phyloP scores from a whole-genome alignment of 2,888 invertebrate species.

The Torymus texanus region DNA sequence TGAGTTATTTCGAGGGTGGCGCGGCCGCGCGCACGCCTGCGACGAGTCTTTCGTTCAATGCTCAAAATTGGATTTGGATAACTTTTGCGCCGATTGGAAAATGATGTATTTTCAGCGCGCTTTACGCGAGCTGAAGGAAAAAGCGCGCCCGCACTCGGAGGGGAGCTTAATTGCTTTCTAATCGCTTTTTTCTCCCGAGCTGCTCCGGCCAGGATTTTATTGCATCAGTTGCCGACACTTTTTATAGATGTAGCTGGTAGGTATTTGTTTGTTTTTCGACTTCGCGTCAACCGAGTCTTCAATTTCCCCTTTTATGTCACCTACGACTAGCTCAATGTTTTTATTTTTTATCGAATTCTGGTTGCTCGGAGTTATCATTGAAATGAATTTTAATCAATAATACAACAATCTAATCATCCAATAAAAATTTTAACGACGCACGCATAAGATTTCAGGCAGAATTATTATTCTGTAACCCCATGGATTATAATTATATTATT shows the following conservation, averaged over 20 bases:
- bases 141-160: background rate
- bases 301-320: background rate
- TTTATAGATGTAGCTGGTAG: slow-evolving; percentile 21
- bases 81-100: slow-evolving; percentile 42
- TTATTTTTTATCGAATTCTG: too few relatives aligned
- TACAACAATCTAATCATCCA: too few relatives aligned
- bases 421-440: too few relatives aligned
- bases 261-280: slow-evolving; percentile 6
- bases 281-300: slow-evolving; percentile 20
- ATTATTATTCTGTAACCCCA: too few relatives aligned
- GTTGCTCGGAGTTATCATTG: too few relatives aligned
- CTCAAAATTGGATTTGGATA: slow-evolving; percentile 48
- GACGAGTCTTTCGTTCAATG: slow-evolving; percentile 49
- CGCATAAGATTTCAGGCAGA: too few relatives aligned
- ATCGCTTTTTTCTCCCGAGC: slow-evolving; percentile 22
- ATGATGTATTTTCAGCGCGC: slow-evolving; percentile 37
- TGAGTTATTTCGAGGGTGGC: slow-evolving; percentile 44
- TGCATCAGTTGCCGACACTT: slow-evolving; percentile 19
- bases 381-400: too few relatives aligned
- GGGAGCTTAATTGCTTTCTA: slow-evolving; percentile 45
- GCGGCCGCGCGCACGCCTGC: background rate
- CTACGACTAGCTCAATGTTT: too few relatives aligned
- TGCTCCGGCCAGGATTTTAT: slow-evolving; percentile 12
- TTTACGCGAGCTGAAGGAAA: background rate
- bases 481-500: too few relatives aligned